Conservation (phyloP, 2,113 vertebrate species). For the Engraulis encrasicolus region DNA sequence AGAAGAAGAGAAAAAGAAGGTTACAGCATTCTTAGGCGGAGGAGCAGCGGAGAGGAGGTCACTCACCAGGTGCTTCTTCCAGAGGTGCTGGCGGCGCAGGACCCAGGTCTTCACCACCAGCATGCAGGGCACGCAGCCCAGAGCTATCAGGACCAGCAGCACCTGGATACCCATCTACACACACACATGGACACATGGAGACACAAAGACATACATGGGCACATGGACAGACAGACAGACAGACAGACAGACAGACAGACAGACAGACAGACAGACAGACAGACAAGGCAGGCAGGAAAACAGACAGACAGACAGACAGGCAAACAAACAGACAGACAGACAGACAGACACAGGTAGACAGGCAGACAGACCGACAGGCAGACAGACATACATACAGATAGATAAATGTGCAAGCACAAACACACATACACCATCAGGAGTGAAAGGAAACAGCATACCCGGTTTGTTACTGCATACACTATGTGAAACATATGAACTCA, state of each 20-base stretch:
- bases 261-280: background rate
- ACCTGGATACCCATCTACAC: conserved; percentile 88
- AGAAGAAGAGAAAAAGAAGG: background rate
- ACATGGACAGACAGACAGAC: background rate
- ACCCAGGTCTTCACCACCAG: conserved; percentile 92
- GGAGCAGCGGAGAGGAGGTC: conserved; percentile 27
- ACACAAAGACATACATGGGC: background rate
- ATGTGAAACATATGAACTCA: too few species aligned
- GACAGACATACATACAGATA: too few species aligned
- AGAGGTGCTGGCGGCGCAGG: conserved; percentile 90
- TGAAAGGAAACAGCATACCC: too few species aligned
- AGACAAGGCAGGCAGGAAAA: background rate
- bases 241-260: background rate
- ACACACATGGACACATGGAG: conserved; percentile 55
- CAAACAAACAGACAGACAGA: too few species aligned
- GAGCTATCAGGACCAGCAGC: conserved; percentile 91
- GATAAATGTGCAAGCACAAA: too few species aligned
- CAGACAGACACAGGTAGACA: too few species aligned
- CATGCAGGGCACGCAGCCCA: conserved; percentile 96
- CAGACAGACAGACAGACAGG: too few species aligned
- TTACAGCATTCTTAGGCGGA: background rate
- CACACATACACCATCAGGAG: too few species aligned
- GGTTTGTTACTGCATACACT: too few species aligned
- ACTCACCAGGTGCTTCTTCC: conserved; percentile 93
- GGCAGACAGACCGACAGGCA: too few species aligned